Percentiles rank a stretch among this genome's conserved stretches.
Evolutionary conservation across 2,888 invertebrate genomes (phyloP).

Genomic region (Trissolcus japonicus): DNA sequence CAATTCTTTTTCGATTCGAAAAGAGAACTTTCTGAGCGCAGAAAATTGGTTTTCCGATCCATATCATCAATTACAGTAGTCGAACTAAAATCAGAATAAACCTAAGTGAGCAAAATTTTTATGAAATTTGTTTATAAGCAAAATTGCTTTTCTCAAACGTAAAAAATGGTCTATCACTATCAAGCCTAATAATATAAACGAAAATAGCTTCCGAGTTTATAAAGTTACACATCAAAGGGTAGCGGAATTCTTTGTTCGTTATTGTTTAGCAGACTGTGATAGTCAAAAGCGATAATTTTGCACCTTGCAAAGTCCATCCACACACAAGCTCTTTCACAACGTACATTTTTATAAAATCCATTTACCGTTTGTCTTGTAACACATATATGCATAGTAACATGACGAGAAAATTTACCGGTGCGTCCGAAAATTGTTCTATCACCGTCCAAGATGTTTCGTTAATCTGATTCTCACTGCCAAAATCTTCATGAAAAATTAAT

Average conservation of each 20-base stretch:
- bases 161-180: neutral
- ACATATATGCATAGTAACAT: too few species aligned
- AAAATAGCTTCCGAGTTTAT: conserved; percentile 30
- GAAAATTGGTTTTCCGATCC: too few species aligned
- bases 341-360: neutral
- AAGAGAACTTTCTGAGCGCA: too few species aligned
- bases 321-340: neutral
- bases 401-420: conserved; percentile 78
- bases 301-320: conserved; percentile 36
- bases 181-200: conserved; percentile 19
- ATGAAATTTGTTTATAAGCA: too few species aligned
- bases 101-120: too few species aligned
- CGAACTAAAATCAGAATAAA: too few species aligned
- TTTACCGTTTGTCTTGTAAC: neutral
- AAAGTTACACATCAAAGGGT: conserved; percentile 33
- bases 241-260: conserved; percentile 28
- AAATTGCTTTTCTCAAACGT: too few species aligned
- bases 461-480: conserved; percentile 75
- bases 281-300: conserved; percentile 39
- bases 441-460: conserved; percentile 79
- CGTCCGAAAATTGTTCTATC: conserved; percentile 79
- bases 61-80: too few species aligned
- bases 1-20: too few species aligned
- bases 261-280: conserved; percentile 52
- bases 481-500: conserved; percentile 82